Evolutionary conservation across 2,113 vertebrate genomes (phyloP).

Genomic region (Syrrhaptes paradoxus): DNA sequence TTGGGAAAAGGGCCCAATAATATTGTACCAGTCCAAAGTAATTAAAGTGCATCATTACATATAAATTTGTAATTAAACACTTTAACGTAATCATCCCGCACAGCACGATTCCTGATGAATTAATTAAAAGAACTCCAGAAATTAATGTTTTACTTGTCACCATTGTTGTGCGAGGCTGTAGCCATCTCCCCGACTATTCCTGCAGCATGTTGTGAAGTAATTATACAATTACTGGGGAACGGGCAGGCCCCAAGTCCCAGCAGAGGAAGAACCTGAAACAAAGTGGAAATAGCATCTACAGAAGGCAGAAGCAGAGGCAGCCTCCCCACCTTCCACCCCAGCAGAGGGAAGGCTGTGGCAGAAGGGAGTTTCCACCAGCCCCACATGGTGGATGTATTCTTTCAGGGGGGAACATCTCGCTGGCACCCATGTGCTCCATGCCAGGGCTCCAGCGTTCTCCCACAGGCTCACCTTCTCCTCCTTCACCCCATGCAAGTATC

Average conservation of each 20-base stretch:
- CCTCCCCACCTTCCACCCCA: not conserved
- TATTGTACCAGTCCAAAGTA: conserved; percentile 90
- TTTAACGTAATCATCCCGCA: conserved; percentile 89
- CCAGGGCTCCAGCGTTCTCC: not conserved
- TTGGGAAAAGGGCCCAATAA: conserved; percentile 88
- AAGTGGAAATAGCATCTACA: conserved; percentile 39
- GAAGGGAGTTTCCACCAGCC: not conserved
- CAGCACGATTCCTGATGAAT: conserved; percentile 88
- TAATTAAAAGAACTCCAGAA: conserved; percentile 90
- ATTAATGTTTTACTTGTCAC: conserved; percentile 88
- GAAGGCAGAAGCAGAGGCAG: not conserved
- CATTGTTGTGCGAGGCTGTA: conserved; percentile 79
- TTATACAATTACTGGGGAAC: conserved; percentile 73
- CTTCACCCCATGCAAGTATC: not conserved
- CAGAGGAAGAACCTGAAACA: conserved; percentile 64
- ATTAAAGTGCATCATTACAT: conserved; percentile 92
- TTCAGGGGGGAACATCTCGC: not conserved
- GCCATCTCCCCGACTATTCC: conserved; percentile 70
- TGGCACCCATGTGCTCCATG: accelerated
- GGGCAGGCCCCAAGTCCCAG: conserved; percentile 67
- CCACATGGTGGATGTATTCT: not conserved
- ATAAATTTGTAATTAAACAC: conserved; percentile 97
- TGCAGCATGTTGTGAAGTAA: conserved; percentile 78
- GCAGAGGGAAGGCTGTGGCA: not conserved
- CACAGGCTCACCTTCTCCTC: not conserved